phyloP scores from a whole-genome alignment of 2,113 vertebrate genomes.

The Pomatostomus ruficeps region DNA sequence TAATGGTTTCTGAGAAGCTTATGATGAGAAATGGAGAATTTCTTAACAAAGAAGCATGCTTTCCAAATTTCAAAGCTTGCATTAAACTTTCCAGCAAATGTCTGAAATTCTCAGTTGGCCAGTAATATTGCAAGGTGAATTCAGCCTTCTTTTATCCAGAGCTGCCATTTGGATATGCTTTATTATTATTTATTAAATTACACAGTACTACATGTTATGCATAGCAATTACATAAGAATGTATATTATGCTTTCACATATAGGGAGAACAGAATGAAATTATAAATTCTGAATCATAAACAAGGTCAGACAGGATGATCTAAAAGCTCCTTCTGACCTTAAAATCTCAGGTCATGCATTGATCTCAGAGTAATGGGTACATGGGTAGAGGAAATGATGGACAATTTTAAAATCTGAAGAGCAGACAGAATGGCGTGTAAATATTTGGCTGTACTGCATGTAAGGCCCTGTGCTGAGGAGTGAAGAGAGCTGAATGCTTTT shows the following conservation, averaged over 20 bases:
- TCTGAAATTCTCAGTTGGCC: constrained; percentile 34
- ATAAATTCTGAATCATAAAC: not conserved
- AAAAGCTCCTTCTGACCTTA: not conserved
- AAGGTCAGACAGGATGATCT: not conserved
- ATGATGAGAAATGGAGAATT: constrained; percentile 46
- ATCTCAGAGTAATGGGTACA: not conserved
- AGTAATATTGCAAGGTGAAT: constrained; percentile 31
- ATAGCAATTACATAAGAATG: not conserved
- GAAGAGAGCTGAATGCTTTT: not conserved
- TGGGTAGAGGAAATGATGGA: not conserved
- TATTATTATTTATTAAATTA: constrained; percentile 63
- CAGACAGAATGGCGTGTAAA: not conserved
- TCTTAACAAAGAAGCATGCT: constrained; percentile 38
- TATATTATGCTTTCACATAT: not conserved
- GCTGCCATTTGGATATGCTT: not conserved
- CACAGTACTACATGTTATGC: not conserved
- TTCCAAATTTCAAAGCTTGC: constrained; percentile 63
- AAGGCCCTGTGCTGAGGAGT: not conserved
- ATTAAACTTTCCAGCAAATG: constrained; percentile 56
- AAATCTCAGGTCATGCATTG: not conserved
- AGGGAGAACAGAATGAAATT: not conserved
- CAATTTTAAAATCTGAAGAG: not conserved
- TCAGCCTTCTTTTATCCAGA: constrained; percentile 4
- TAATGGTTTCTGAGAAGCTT: constrained; percentile 76
- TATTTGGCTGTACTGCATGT: not conserved